phyloP scores from a whole-genome alignment of 2,888 invertebrate genomes.

The Yponomeuta malinellus region DNA sequence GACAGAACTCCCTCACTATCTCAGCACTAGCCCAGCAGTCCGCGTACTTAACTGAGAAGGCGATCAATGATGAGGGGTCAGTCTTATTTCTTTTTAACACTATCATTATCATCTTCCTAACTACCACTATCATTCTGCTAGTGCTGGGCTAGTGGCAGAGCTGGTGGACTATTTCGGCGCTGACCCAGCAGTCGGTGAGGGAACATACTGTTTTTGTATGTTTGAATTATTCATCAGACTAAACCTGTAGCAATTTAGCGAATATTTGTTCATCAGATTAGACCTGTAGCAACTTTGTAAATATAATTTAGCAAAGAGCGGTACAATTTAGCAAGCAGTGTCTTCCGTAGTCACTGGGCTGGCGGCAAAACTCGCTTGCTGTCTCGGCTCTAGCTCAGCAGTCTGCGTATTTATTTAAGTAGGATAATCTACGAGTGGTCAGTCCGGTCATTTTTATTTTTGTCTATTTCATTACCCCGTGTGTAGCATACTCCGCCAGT shows the following conservation, averaged over 20 bases:
- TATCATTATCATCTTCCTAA: too few species aligned
- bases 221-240: too few species aligned
- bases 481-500: slow-evolving; percentile 29
- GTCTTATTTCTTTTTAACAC: too few species aligned
- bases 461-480: not conserved
- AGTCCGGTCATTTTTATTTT: not conserved
- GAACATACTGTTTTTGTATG: too few species aligned
- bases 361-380: not conserved
- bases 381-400: not conserved
- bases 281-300: too few species aligned
- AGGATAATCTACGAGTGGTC: slow-evolving; percentile 25
- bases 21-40: slow-evolving; percentile 48
- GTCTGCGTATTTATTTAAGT: not conserved
- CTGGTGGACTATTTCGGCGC: slow-evolving; percentile 52
- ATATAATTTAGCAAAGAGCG: too few species aligned
- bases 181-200: slow-evolving; percentile 45
- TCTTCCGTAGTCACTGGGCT: not conserved
- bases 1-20: slow-evolving; percentile 58
- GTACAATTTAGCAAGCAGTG: too few species aligned
- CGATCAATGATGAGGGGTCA: slow-evolving; percentile 22
- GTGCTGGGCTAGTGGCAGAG: slow-evolving; percentile 49
- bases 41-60: slow-evolving; percentile 46
- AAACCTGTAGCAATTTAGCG: too few species aligned
- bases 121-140: slow-evolving; percentile 22
- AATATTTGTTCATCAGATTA: too few species aligned